phyloP scores from a whole-genome alignment of 2,113 vertebrate genomes.

The Psittacus erithacus region DNA sequence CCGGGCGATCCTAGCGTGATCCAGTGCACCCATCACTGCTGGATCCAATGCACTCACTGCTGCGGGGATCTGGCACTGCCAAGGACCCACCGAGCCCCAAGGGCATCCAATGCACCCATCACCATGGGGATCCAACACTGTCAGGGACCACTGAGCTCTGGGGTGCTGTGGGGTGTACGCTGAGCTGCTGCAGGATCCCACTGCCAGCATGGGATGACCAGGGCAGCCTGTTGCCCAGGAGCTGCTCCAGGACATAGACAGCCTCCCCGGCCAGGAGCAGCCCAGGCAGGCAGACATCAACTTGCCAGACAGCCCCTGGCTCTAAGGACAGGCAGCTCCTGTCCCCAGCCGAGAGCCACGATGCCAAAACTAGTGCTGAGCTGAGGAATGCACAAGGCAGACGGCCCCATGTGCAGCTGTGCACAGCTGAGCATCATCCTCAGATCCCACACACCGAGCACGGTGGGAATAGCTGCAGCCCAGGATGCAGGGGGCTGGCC shows the following conservation, averaged over 20 bases:
- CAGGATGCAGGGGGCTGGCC: not conserved
- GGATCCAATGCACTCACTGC: not conserved
- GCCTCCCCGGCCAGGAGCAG: not conserved
- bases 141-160: not conserved
- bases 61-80: not conserved
- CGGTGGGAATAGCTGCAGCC: not conserved
- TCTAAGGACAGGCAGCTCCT: not conserved
- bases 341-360: not conserved
- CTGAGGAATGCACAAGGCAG: not conserved
- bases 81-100: not conserved
- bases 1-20: not conserved
- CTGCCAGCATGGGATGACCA: accelerated
- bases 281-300: not conserved
- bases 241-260: accelerated
- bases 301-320: accelerated
- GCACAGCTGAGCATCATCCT: not conserved
- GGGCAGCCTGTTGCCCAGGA: not conserved
- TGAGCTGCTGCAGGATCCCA: not conserved
- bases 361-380: accelerated
- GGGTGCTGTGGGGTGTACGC: not conserved
- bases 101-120: not conserved
- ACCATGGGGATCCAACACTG: not conserved
- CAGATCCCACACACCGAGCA: not conserved
- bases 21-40: not conserved
- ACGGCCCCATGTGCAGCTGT: accelerated